Evolutionary conservation across 2,797 vertebrate genomes (phyloP), one percentile per base, ranked within the genome.

Genomic region (Sebastes ruberrimus): DNA sequence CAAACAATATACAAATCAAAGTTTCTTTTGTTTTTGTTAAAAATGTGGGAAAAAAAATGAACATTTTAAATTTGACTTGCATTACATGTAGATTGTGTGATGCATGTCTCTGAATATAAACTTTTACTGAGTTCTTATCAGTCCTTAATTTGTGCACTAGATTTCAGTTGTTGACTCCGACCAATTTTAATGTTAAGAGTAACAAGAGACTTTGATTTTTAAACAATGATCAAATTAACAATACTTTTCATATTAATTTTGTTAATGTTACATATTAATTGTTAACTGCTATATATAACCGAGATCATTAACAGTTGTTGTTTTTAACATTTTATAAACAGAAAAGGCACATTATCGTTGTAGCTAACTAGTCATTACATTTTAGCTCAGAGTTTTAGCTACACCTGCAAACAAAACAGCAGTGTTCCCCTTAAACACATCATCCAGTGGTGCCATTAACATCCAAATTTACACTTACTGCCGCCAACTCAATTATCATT

Each of bases 391-490:
- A 22, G 11, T 46, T 28, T 67, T 7, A 57, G 16, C 25, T 49
- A 14, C 14, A 62, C 14, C 11, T 56, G 27, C 6, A 64, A 57
- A 63, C 18, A 53, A 66, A 74, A n/a, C 16, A 70, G 42, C 20
- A 33, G 16, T 27, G 4, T 69, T 66, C 52, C 49, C 9, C 3
- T 56, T 30, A 25, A 71, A 49, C 20, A 52, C 10, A 32, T 2
- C 32, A 32, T 69, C 46, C 10, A 2, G 11, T 33, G 7, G 11
- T 52, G 10, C 22, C 30, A 57, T 78, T 42, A 71, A 5, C 14
- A 67, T 23, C 30, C 42, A 13, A 63, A 74, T 71, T 38, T 77
- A 62, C 42, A 71, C 23, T 78, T 66, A 20, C 30, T 71, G 30
- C 53, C 28, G 28, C 61, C 8, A 49, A 38, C 35, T n/a, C 27